Evolutionary conservation across 2,113 vertebrate species (phyloP), one percentile per base, ranked within the genome.

Genomic region (Damaliscus lunatus): DNA sequence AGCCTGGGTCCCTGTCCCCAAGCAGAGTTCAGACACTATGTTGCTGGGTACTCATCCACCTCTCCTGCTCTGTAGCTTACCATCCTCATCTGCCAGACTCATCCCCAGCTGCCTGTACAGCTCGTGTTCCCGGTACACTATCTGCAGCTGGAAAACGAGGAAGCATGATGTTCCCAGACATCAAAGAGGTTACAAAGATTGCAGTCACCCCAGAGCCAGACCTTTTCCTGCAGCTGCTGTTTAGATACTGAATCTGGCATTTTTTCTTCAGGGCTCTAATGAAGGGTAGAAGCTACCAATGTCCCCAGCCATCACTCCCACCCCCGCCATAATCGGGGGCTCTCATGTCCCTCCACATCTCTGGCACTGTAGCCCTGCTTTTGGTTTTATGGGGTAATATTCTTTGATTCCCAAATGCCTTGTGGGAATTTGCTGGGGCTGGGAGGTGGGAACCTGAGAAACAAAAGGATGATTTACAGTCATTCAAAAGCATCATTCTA

Each of bases 401-500:
- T 77, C 95, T 97, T 93, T 96, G 96, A 95, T 96, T 94, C 83
- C 60, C 59, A 77, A 57, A 95, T 55, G 88, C 91, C 97, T 90
- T 59, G 92, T 95, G 97, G 94, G 97, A 91, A 97, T 93, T 92
- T 78, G 82, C 91, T 31, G 40, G 94, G 29, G 67, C 31, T 57
- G 27, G 48, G 80, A 55, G 57, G 40, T 59, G 60, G 90, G 88
- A 89, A 55, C 62, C 77, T 17, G 93, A 92, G 77, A 90, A 97
- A 97, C 91, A 90, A 91, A 97, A 97, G 91, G 88, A 91, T 71
- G 95, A 92, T 95, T 97, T 94, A 90, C 81, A 17, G 74, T 67
- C 57, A 43, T 97, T 97, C 97, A 95, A 96, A 98, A 88, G 97
- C 95, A 60, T 97, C 84, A 53, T 97, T 96, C 94, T 85, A 83